phyloP scores from a whole-genome alignment of 2,113 vertebrate genomes.

The Bujurquina vittata region DNA sequence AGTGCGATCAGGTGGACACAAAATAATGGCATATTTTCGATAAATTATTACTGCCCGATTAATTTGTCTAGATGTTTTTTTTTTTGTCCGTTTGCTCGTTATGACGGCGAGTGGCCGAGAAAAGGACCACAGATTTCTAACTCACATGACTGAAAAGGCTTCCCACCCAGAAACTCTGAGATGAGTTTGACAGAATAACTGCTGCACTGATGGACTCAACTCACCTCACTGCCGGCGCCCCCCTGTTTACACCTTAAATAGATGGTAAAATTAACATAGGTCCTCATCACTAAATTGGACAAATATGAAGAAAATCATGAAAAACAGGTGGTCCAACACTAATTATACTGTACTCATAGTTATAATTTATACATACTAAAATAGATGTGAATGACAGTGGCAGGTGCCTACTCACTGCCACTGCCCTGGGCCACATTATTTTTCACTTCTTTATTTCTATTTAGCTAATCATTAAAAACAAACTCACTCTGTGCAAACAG shows the following conservation, averaged over 20 bases:
- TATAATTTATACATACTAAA: conserved; percentile 1
- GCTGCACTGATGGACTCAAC: not conserved
- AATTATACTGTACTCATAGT: not conserved
- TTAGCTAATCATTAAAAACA: not conserved
- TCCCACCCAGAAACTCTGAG: not conserved
- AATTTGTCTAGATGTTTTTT: not conserved
- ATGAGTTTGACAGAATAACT: not conserved
- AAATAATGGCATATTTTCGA: not conserved
- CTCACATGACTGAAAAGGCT: not conserved
- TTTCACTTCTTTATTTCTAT: not conserved
- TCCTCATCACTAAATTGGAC: not conserved
- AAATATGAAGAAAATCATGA: not conserved
- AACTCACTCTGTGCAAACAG: not conserved
- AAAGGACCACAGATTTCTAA: not conserved
- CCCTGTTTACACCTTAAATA: not conserved
- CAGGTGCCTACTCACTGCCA: not conserved
- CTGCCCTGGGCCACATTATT: not conserved
- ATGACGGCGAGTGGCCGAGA: not conserved
- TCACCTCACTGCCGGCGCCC: not conserved
- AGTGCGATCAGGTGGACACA: not conserved
- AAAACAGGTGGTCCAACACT: not conserved
- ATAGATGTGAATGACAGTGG: not conserved
- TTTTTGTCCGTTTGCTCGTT: not conserved
- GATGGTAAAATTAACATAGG: not conserved
- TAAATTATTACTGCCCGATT: not conserved